Percentiles rank a stretch among this genome's conserved stretches.
Evolutionary conservation across 1,140 invertebrate genomes (phyloP).

Genomic region (Hyposmocoma kahamanoa): DNA sequence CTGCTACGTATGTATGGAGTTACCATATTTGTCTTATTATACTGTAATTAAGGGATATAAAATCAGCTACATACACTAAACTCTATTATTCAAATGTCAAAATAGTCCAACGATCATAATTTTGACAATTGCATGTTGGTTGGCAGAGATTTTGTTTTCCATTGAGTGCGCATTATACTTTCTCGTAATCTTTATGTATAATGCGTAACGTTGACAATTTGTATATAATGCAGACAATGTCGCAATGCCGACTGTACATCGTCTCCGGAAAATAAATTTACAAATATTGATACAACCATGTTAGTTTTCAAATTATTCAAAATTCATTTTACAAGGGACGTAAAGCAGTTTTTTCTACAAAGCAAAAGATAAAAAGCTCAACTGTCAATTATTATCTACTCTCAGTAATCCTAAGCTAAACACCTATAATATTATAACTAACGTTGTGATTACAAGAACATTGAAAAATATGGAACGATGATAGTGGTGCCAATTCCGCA

Average conservation of each 20-base stretch:
- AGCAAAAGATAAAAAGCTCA: slow-evolving; percentile 61
- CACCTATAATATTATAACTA: slow-evolving; percentile 42
- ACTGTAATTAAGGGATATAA: too few species aligned
- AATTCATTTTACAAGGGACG: slow-evolving; percentile 53
- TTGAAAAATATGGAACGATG: too few species aligned
- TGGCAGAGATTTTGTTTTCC: too few species aligned
- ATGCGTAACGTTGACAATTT: neutral
- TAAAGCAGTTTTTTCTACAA: slow-evolving; percentile 57
- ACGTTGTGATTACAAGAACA: slow-evolving; percentile 38
- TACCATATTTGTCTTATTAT: too few species aligned
- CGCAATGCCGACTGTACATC: slow-evolving; percentile 12
- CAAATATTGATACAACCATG: slow-evolving; percentile 21
- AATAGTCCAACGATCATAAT: too few species aligned
- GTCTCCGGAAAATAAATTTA: slow-evolving; percentile 41
- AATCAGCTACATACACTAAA: too few species aligned
- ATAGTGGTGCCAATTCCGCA: too few species aligned
- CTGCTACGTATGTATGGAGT: too few species aligned
- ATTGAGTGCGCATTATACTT: too few species aligned
- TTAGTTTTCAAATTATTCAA: slow-evolving; percentile 8
- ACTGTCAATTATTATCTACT: slow-evolving; percentile 57
- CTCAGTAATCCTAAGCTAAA: slow-evolving; percentile 55
- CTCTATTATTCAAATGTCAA: too few species aligned
- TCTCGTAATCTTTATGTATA: neutral
- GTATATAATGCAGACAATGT: slow-evolving; percentile 2
- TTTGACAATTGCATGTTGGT: too few species aligned